These are phyloP conservation scores for Brachionus rubens DNA, from an alignment of 1,140 invertebrate species.

Conservation along the genomic window DNA sequence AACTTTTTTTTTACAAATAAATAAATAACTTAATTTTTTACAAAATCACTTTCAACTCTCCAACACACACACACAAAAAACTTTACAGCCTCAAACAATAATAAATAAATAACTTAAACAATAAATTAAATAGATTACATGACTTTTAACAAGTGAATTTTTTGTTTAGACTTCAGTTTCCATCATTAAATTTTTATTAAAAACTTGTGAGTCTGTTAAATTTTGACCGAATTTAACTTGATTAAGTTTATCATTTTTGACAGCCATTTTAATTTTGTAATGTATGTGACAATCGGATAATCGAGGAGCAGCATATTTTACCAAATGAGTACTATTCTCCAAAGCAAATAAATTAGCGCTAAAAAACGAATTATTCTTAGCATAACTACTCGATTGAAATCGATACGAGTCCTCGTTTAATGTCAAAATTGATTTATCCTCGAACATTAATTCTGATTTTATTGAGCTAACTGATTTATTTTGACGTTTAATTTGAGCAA, in stretches of 20 bases:
- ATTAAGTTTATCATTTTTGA: background rate
- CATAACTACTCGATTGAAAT: background rate
- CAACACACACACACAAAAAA: too few species aligned
- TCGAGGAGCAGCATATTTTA: conserved; percentile 2
- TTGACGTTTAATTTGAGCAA: conserved; percentile 28
- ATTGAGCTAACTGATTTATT: conserved; percentile 34
- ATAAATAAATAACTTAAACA: background rate
- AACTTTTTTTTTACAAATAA: too few species aligned
- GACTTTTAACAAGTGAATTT: too few species aligned
- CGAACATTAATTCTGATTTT: background rate
- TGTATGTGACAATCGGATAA: conserved; percentile 30
- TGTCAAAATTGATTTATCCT: conserved; percentile 1
- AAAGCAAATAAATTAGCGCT: background rate
- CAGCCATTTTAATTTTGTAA: conserved; percentile 23
- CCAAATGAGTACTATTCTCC: background rate
- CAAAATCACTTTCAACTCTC: too few species aligned
- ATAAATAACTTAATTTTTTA: too few species aligned
- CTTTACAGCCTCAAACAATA: too few species aligned
- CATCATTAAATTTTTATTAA: background rate
- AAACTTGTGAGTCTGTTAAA: background rate
- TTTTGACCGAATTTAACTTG: background rate
- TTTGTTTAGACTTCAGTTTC: conserved; percentile 19
- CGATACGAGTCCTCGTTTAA: background rate
- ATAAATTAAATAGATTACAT: background rate
- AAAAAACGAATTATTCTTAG: background rate